Evolutionary conservation across 2,113 vertebrate genomes (phyloP).

Genomic region (Polyodon spathula): DNA sequence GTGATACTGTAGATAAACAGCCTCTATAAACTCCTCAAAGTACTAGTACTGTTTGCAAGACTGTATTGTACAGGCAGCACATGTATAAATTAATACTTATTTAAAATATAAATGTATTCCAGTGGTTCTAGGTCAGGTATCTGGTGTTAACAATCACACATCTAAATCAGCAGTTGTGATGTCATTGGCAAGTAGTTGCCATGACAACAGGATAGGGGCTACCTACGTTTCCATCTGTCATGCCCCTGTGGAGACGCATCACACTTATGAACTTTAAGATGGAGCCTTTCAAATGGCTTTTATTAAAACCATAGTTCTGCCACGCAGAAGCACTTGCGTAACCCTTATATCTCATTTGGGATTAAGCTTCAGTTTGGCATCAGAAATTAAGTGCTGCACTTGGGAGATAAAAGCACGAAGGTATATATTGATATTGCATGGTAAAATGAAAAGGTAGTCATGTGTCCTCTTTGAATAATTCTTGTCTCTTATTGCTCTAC

Average conservation of each 20-base stretch:
- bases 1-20: too few species aligned
- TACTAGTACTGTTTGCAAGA: neutral
- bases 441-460: too few species aligned
- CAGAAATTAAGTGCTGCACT: too few species aligned
- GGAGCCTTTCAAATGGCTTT: slow-evolving; percentile 39
- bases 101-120: slow-evolving; percentile 4
- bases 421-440: too few species aligned
- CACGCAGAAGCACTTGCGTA: too few species aligned
- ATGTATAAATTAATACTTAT: neutral
- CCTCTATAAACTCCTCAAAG: neutral
- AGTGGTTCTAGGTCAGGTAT: slow-evolving; percentile 23
- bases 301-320: slow-evolving; percentile 7
- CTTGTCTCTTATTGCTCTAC: too few species aligned
- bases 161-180: slow-evolving; percentile 35
- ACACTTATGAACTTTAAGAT: slow-evolving; percentile 52
- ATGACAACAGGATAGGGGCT: slow-evolving; percentile 48
- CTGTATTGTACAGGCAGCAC: neutral
- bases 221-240: slow-evolving; percentile 27
- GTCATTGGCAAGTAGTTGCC: slow-evolving; percentile 43
- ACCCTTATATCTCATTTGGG: too few species aligned
- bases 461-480: too few species aligned
- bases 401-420: too few species aligned
- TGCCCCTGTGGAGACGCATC: slow-evolving; percentile 43
- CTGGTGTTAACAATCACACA: slow-evolving; percentile 36
- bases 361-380: too few species aligned